Evolutionary conservation across 2,797 vertebrate species (phyloP).

Genomic region (Xenentodon cancila): DNA sequence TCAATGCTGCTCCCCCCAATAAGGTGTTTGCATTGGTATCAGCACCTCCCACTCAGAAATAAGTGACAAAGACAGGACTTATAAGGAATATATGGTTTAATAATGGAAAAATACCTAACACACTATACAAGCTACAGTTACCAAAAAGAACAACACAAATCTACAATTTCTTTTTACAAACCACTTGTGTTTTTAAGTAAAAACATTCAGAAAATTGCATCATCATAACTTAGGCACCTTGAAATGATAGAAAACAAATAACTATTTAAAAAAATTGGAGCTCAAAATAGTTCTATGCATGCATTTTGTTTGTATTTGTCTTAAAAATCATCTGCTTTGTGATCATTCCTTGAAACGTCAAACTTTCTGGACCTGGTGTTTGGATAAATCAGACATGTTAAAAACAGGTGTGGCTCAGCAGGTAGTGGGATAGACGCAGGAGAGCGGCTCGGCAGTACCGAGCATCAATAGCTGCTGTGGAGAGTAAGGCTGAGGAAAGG

Average conservation of each 20-base stretch:
- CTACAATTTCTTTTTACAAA: slow-evolving; percentile 66
- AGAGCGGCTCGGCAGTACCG: slow-evolving; percentile 12
- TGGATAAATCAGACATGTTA: background rate
- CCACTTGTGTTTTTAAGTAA: slow-evolving; percentile 59
- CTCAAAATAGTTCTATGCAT: slow-evolving; percentile 55
- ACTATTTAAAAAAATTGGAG: slow-evolving; percentile 38
- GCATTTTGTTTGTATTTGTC: slow-evolving; percentile 21
- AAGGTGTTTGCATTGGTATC: background rate
- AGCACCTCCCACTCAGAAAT: background rate
- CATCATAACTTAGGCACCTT: slow-evolving; percentile 78
- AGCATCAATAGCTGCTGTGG: background rate
- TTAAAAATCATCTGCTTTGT: slow-evolving; percentile 27
- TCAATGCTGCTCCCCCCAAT: background rate
- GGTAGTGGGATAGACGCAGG: slow-evolving; percentile 3
- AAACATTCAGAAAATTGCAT: slow-evolving; percentile 76
- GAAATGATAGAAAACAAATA: slow-evolving; percentile 68
- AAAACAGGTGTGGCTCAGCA: slow-evolving; percentile 31
- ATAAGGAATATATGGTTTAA: slow-evolving; percentile 75
- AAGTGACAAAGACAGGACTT: background rate
- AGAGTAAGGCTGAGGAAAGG: slow-evolving; percentile 55
- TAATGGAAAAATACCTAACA: slow-evolving; percentile 66
- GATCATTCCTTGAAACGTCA: slow-evolving; percentile 28
- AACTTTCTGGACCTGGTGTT: slow-evolving; percentile 8
- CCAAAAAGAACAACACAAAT: slow-evolving; percentile 66
- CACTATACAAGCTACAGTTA: slow-evolving; percentile 74